Conservation (phyloP, 1,140 invertebrate genomes). For the Samia ricini region DNA sequence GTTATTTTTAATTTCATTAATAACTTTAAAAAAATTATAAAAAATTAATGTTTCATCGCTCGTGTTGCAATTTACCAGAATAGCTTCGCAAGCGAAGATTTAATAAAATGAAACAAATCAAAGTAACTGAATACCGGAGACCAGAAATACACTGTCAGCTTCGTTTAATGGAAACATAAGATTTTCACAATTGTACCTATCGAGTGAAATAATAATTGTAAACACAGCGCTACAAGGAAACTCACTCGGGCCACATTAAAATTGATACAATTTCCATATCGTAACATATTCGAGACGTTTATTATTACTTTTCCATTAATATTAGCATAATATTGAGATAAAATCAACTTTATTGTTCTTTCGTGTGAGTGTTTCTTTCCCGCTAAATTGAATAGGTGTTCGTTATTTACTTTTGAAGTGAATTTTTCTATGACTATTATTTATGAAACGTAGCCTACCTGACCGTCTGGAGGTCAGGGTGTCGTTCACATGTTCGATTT, state of each 20-base stretch:
- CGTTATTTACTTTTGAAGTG: neutral
- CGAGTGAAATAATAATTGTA: neutral
- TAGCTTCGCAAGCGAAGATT: neutral
- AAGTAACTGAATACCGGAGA: neutral
- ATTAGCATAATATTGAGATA: slow-evolving; percentile 30
- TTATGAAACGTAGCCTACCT: neutral
- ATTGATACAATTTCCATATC: slow-evolving; percentile 24
- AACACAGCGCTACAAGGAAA: slow-evolving; percentile 8
- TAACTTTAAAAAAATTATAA: neutral
- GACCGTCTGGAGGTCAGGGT: neutral
- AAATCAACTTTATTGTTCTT: slow-evolving; percentile 13
- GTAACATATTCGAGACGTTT: slow-evolving; percentile 10
- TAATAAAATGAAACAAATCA: neutral
- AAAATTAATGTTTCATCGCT: neutral
- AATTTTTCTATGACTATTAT: neutral
- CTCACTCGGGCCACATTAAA: slow-evolving; percentile 16
- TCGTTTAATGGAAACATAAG: neutral
- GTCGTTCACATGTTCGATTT: too few species aligned
- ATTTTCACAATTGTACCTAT: neutral
- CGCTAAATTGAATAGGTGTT: neutral
- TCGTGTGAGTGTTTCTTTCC: neutral
- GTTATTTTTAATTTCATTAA: neutral
- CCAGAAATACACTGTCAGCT: neutral
- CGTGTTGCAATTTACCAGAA: neutral
- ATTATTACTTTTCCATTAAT: slow-evolving; percentile 28